A percentile compares a stretch with the other conserved stretches of the same genome.
phyloP scores from a whole-genome alignment of 2,888 invertebrate genomes.

The Synanthedon tipuliformis region DNA sequence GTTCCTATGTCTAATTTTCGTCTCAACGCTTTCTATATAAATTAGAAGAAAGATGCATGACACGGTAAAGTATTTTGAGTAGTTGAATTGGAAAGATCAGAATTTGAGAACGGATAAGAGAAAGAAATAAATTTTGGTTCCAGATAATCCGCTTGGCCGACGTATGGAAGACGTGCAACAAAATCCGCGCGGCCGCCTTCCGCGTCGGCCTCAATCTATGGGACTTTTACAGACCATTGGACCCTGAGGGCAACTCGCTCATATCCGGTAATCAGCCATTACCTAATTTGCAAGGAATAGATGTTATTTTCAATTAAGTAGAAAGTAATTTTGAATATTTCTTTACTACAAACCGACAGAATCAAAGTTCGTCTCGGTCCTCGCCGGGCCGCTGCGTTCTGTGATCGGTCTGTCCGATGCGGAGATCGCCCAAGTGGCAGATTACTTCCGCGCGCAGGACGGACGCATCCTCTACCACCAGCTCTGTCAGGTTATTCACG shows the following conservation, averaged over 20 bases:
- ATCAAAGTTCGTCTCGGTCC: conserved; percentile 77
- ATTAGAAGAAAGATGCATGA: no score
- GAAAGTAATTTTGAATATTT: background rate
- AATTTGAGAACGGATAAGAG: background rate
- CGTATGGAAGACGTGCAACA: conserved; percentile 84
- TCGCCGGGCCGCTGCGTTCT: conserved; percentile 75
- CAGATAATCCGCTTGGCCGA: conserved; percentile 70
- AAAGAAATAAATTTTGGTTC: no score
- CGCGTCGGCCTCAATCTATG: conserved; percentile 78
- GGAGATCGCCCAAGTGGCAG: conserved; percentile 79
- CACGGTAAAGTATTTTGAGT: background rate
- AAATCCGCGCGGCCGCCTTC: conserved; percentile 81
- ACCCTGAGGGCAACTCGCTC: conserved; percentile 75
- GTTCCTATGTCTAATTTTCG: no score
- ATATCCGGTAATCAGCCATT: conserved; percentile 68
- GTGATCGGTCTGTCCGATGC: conserved; percentile 77
- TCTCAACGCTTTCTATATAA: no score
- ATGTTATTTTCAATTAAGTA: background rate
- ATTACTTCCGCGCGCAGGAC: conserved; percentile 84
- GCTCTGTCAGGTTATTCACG: conserved; percentile 79
- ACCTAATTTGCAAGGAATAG: background rate
- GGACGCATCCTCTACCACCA: conserved; percentile 82
- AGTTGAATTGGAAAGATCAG: background rate
- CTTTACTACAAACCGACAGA: conserved; percentile 55
- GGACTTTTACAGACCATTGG: conserved; percentile 76